phyloP scores from a whole-genome alignment of 2,888 invertebrate species.

The Tethea ocularis region DNA sequence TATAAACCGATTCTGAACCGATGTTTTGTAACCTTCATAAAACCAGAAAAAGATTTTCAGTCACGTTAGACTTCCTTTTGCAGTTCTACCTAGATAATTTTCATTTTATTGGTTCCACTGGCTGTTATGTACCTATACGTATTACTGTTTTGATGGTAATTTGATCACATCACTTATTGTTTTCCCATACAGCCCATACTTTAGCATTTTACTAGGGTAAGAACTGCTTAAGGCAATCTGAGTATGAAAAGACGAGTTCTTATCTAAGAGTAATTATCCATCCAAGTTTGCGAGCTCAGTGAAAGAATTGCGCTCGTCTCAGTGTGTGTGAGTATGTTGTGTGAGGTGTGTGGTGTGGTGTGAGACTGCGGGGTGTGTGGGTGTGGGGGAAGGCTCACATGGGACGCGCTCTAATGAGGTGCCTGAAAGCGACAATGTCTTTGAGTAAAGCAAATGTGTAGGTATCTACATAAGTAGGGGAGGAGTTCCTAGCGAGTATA shows the following conservation, averaged over 20 bases:
- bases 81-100: constrained; percentile 3
- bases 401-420: constrained; percentile 84
- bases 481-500: constrained; percentile 54
- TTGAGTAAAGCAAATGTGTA: constrained; percentile 83
- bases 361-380: constrained; percentile 39
- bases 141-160: not conserved
- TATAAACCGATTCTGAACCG: constrained; percentile 6
- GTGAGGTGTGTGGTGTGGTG: constrained; percentile 34
- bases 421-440: constrained; percentile 84
- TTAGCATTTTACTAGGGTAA: not conserved
- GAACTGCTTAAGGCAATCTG: not conserved
- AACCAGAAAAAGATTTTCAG: constrained; percentile 9
- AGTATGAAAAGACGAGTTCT: constrained; percentile 57
- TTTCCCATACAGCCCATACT: not conserved
- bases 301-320: constrained; percentile 76
- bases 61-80: constrained; percentile 10
- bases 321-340: constrained; percentile 36
- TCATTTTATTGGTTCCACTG: constrained; percentile 4
- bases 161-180: constrained; percentile 1
- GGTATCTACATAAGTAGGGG: constrained; percentile 76
- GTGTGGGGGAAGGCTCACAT: constrained; percentile 76
- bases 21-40: constrained; percentile 9
- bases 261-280: constrained; percentile 82
- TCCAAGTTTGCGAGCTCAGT: constrained; percentile 77
- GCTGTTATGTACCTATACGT: too few species aligned